Evolutionary conservation across 2,888 invertebrate genomes (phyloP), one percentile per base, ranked within the genome.

Genomic region (Macrosoma leucophasiata): DNA sequence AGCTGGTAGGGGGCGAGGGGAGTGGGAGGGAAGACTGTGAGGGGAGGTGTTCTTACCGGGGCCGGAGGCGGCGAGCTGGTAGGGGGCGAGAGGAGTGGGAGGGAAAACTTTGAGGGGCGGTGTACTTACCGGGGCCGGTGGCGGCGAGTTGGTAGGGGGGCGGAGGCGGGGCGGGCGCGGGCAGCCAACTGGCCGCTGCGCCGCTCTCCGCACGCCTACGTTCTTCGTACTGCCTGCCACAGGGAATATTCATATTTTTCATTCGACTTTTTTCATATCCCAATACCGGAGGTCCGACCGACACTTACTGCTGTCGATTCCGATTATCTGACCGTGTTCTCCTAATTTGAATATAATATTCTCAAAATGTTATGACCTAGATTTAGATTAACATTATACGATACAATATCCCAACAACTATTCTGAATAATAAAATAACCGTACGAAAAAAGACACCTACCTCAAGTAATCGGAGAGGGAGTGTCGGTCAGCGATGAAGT

Each of bases 121-220:
- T 28, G 12, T 19, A 36, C 29, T 28, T 14, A 52, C 52, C 56
- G 41, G 48, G 43, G 48, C 57, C 77, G 32, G 70, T 62, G 25
- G 87, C 73, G 3, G 89, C 85, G 24, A 89, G 60, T 58, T 89
- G 89, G 63, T 89, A 89, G 36, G 84, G 72, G 66, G 42, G 87
- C 55, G 53, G 85, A 62, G 8, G 82, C 66, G 20, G 19, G 17
- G 39, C 34, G 18, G 36, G 25, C 20, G 40, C 21, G 15, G 39
- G 34, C 19, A 27, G 22, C 13, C 36, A 38, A 29, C 34, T 28
- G 27, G 47, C 34, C 2, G 84, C 22, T 78, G 71, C 27, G 85
- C 84, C 63, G 13, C 33, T n/a, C 28, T 26, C 11, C 13, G 87
- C 85, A 19, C 71, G 84, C 87, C 85, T 86, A 29, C 39, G 31